Evolutionary conservation across 64 coral and sea anemone genomes (phyloP), one percentile per base, ranked within the genome.

Genomic region (Dendronephthya gigantea): DNA sequence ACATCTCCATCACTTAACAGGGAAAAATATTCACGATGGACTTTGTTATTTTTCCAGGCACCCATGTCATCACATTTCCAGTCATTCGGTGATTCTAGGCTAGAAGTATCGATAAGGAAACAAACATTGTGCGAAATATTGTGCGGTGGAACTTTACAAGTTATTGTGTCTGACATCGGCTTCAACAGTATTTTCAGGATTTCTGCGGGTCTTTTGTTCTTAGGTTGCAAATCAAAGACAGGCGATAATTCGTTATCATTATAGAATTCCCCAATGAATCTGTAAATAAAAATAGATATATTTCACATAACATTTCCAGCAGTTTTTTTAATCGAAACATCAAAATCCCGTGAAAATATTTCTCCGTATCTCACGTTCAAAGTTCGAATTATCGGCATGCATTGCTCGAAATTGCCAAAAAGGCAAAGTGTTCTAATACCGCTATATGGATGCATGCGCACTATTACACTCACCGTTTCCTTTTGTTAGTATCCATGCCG

Each of bases 21-120:
- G 17, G 41, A 43, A 28, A 43, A 23, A 5, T 83, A 22, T 25
- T 47, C 39, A 49, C 49, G 23, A 9, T 32, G 49, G 23, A 58
- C 83, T 40, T 35, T 45, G 32, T 82, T 88, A 38, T 59, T 59
- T 37, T 49, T 40, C 87, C 87, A 88, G 22, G 31, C n/a, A 58
- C 87, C 87, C 48, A 88, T 48, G 37, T 83, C 81, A 29, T 88
- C 87, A 83, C 87, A 55, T 66, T 88, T 88, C 41, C 48, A 75
- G 47, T 88, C 87, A 68, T 72, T 66, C 72, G 17, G 35, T 76
- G 69, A 76, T 37, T 36, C 31, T 13, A 88, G 68, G 34, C 35
- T 28, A 34, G 69, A 76, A 8, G 69, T 34, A 76, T 28, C 69
- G 12, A 76, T 2, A 31, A 76, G 69, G 35, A 76, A 76, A 76